phyloP scores from a whole-genome alignment of 2,888 invertebrate species.

The Drosophila paracracens region DNA sequence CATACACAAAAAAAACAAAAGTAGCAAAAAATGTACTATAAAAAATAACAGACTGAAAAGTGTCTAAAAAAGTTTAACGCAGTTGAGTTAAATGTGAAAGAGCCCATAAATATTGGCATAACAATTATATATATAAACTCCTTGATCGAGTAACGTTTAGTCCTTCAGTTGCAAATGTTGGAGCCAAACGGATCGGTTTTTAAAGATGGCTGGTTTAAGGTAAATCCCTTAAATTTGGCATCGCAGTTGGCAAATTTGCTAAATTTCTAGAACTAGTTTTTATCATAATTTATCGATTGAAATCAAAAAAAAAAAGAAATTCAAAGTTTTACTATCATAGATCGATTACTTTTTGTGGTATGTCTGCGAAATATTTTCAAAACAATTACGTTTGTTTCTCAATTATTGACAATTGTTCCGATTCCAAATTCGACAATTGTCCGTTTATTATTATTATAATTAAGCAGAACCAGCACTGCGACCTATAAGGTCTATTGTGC shows the following conservation, averaged over 20 bases:
- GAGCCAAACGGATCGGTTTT: neutral
- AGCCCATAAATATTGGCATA: slow-evolving; percentile 21
- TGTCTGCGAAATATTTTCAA: neutral
- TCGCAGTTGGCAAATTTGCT: neutral
- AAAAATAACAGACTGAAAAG: slow-evolving; percentile 45
- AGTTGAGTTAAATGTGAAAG: slow-evolving; percentile 18
- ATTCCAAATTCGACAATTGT: neutral
- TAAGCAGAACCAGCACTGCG: no score
- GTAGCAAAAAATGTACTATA: slow-evolving; percentile 21
- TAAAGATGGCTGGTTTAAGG: neutral
- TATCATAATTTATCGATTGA: no score
- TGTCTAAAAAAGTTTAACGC: slow-evolving; percentile 36
- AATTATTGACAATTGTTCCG: neutral
- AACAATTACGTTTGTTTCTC: neutral
- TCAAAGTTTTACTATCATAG: neutral
- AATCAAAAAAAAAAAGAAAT: no score
- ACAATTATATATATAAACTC: slow-evolving; percentile 10
- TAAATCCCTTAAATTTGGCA: neutral
- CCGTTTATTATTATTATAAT: no score
- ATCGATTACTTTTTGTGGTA: neutral
- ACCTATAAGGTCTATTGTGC: no score
- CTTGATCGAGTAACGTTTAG: neutral
- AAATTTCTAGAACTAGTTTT: neutral
- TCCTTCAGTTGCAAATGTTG: neutral
- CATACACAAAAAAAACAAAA: slow-evolving; percentile 23